Evolutionary conservation across 2,888 invertebrate species (phyloP).

Genomic region (Drosophila greeni): DNA sequence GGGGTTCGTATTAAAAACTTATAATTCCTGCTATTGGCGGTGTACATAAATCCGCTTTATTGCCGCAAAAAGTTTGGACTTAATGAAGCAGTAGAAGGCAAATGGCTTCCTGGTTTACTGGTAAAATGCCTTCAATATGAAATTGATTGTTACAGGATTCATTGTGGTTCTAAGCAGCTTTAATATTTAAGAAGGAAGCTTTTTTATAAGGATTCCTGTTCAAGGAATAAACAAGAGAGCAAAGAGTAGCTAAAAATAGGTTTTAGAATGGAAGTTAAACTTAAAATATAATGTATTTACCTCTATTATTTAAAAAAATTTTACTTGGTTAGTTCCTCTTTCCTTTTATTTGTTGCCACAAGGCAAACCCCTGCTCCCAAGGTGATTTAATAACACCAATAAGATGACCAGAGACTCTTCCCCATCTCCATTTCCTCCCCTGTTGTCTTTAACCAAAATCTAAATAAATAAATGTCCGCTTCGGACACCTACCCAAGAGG

Average conservation of each 20-base stretch:
- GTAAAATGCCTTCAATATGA: background rate
- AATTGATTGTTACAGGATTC: background rate
- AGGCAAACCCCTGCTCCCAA: background rate
- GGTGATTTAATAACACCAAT: constrained; percentile 31
- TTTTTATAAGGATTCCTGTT: too few species aligned
- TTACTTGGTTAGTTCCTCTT: background rate
- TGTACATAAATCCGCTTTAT: constrained; percentile 63
- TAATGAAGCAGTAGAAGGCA: constrained; percentile 55
- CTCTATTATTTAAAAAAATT: background rate
- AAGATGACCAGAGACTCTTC: constrained; percentile 4
- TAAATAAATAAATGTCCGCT: constrained; percentile 70
- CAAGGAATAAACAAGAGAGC: background rate
- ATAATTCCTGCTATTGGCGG: constrained; percentile 67
- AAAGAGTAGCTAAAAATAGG: background rate
- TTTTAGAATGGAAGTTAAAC: background rate
- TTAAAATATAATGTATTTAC: background rate
- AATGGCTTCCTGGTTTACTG: constrained; percentile 19
- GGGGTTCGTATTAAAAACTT: constrained; percentile 63
- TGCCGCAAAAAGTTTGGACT: constrained; percentile 49
- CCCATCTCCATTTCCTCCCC: constrained; percentile 11
- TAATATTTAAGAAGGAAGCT: background rate
- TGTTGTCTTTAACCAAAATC: constrained; percentile 59
- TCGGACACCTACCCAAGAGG: constrained; percentile 55
- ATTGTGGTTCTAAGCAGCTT: background rate
- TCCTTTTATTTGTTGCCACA: background rate